A percentile compares a stretch with the other conserved stretches of the same genome.
Conservation (phyloP, 1,140 invertebrate species). For the Cepaea nemoralis region DNA sequence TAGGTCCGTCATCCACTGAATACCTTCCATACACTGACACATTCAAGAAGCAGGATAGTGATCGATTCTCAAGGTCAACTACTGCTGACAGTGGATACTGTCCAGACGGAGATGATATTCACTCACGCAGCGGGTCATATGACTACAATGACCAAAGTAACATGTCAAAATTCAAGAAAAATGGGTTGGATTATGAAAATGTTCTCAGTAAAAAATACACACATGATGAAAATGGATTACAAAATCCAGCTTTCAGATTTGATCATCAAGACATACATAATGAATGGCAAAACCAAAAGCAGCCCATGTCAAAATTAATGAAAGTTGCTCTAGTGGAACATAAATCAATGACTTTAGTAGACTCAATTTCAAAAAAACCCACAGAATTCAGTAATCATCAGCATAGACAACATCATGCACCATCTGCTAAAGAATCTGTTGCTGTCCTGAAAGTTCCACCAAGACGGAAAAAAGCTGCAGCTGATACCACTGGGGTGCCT, state of each 20-base stretch:
- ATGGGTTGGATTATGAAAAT: neutral
- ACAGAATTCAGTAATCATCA: neutral
- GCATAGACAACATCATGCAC: neutral
- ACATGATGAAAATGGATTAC: constrained; percentile 29
- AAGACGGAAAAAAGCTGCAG: neutral
- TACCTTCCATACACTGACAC: neutral
- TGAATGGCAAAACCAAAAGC: constrained; percentile 41
- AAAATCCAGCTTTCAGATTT: constrained; percentile 44
- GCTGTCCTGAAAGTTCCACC: neutral
- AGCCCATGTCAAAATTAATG: constrained; percentile 35
- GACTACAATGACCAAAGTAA: constrained; percentile 14
- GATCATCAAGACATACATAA: constrained; percentile 32
- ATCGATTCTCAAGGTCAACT: constrained; percentile 41
- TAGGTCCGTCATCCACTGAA: neutral
- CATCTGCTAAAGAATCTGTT: neutral
- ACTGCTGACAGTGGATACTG: constrained; percentile 49
- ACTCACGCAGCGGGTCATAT: constrained; percentile 35
- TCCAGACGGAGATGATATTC: constrained; percentile 42
- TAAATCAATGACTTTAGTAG: neutral
- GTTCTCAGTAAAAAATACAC: neutral
- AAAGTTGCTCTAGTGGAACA: neutral
- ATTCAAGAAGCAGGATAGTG: constrained; percentile 43
- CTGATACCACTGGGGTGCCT: neutral
- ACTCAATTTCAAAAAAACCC: neutral
- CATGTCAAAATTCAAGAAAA: neutral